Percentiles rank a stretch among this genome's conserved stretches.
phyloP scores from a whole-genome alignment of 64 coral and sea anemone species.

The Hydrozoanthus tunicans region DNA sequence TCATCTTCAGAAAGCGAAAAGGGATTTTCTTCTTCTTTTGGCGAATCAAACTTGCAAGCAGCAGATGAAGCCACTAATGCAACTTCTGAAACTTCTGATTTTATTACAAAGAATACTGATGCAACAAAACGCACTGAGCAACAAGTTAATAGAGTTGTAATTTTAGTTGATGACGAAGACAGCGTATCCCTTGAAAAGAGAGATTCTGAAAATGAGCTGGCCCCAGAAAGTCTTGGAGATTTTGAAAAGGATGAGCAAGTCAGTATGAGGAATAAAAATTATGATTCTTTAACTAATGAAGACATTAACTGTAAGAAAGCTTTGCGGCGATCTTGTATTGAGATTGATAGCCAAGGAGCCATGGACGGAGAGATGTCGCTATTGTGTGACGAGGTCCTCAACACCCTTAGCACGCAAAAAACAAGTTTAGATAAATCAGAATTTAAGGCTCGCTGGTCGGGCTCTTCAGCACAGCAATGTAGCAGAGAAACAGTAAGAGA shows the following conservation, averaged over 20 bases:
- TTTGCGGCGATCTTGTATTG: background rate
- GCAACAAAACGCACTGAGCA: background rate
- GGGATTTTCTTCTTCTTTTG: background rate
- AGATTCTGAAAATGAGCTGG: background rate
- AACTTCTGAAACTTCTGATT: background rate
- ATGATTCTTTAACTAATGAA: background rate
- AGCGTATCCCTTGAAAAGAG: background rate
- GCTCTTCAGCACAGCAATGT: background rate
- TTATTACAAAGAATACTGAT: background rate
- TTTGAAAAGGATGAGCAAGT: background rate
- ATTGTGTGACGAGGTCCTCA: constrained; percentile 1
- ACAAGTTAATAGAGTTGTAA: background rate
- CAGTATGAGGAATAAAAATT: background rate
- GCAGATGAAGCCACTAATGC: background rate
- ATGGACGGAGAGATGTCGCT: background rate
- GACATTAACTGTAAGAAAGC: background rate
- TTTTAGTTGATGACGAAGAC: background rate
- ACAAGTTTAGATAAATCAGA: background rate
- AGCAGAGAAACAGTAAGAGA: background rate
- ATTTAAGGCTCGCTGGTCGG: too few relatives aligned
- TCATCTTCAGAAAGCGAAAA: background rate
- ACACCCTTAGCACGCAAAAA: background rate
- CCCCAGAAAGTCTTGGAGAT: background rate
- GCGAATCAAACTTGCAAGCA: background rate
- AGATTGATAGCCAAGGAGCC: background rate